Evolutionary conservation across 2,888 invertebrate genomes (phyloP), one percentile per base, ranked within the genome.

Genomic region (Pammene aurita): DNA sequence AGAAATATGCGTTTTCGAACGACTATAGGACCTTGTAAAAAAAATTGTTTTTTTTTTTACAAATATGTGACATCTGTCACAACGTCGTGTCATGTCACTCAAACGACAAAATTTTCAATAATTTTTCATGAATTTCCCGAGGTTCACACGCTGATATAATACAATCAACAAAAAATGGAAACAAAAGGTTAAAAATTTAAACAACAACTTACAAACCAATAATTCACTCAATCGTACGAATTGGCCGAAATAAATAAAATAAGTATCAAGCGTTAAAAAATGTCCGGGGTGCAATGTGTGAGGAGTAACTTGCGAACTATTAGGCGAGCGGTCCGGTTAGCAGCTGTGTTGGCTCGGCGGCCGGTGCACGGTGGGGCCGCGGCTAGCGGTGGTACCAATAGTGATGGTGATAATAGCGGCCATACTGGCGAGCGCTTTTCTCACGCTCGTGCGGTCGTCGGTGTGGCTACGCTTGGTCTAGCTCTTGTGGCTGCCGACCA

Each of bases 401-500:
- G 41, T 5, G 18, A 50, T 13, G 63, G 64, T 26, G 64, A n/a
- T 73, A 58, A 35, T 26, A 56, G 54, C 34, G 38, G 67, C 13
- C 57, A 50, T 50, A 66, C 70, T 13, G 73, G 54, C 71, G 57
- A 72, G 18, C 60, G 62, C 46, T 67, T 50, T 14, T 10, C 67
- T 58, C 46, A 18, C 44, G 71, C 58, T 71, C 74, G 54, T 71
- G 34, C 71, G 67, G 62, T 76, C 26, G 35, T 82, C 16, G 81
- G 83, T 2, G 82, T 81, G 5, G 85, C 85, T 58, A 78, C 88
- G 0, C 57, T 89, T 13, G 87, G 85, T 6, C 76, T 91, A 5
- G 86, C 90, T 0, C 77, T 91, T 42, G 78, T 91, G 0, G 90
- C 91, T 41, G 90, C 90, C 54, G 89, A 89, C 73, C 82, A 87